Percentiles rank a stretch among this genome's conserved stretches.
These are phyloP conservation scores for Cyprinodon tularosa DNA, from an alignment of 2,113 vertebrate genomes.

Conservation along the genomic window DNA sequence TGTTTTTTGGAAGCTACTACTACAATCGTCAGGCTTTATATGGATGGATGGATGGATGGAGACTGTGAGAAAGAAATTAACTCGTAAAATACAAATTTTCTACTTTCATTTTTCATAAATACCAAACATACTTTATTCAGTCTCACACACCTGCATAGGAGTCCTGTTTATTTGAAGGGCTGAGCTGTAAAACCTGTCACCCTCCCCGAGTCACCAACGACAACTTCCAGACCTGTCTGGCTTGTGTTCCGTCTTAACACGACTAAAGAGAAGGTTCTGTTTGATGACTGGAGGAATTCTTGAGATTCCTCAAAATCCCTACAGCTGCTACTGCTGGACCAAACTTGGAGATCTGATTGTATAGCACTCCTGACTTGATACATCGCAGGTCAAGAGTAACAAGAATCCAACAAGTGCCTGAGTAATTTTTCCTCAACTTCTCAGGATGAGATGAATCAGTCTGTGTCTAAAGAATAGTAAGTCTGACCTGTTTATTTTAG, in stretches of 20 bases:
- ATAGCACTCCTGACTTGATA: constrained; percentile 1
- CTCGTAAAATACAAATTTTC: neutral
- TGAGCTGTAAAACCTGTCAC: constrained; percentile 24
- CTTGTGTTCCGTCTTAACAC: constrained; percentile 50
- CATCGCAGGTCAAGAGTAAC: constrained; percentile 4
- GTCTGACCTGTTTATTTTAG: constrained; percentile 15
- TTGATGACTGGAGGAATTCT: constrained; percentile 50
- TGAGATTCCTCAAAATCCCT: constrained; percentile 52
- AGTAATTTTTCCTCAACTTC: neutral
- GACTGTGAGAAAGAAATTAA: neutral
- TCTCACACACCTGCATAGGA: neutral
- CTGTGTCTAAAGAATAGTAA: neutral
- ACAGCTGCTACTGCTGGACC: constrained; percentile 1
- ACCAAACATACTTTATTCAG: neutral
- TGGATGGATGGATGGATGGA: neutral
- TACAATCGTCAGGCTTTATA: neutral
- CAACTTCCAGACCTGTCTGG: constrained; percentile 45
- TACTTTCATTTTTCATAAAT: neutral
- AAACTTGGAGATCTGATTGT: neutral
- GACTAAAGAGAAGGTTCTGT: constrained; percentile 35
- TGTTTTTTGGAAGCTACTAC: too few species aligned
- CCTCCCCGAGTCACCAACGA: constrained; percentile 22
- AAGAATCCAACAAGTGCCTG: neutral
- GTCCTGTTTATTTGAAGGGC: neutral
- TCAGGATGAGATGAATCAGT: neutral